Evolutionary conservation across 2,113 vertebrate genomes (phyloP).

Genomic region (Oriolus oriolus): DNA sequence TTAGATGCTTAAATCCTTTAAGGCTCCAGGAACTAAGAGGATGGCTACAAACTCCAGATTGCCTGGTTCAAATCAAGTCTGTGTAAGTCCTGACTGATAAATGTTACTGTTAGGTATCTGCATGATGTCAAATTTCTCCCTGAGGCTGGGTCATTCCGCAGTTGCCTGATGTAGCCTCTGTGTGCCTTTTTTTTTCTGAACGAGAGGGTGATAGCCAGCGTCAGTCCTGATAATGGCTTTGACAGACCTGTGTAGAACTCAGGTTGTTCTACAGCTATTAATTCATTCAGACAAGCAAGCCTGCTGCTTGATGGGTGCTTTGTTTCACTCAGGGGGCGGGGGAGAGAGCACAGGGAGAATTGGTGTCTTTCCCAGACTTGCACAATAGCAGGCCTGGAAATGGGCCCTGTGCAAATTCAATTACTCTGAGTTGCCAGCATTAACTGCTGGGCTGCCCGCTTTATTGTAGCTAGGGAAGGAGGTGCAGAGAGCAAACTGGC

Average conservation of each 20-base stretch:
- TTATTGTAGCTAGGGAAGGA: neutral
- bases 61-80: neutral
- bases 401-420: neutral
- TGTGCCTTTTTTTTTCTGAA: neutral
- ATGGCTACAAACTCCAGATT: neutral
- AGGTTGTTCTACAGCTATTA: neutral
- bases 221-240: neutral
- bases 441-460: neutral
- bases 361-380: slow-evolving; percentile 31
- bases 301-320: neutral
- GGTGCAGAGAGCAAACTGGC: neutral
- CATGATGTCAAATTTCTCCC: neutral
- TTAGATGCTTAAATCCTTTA: neutral
- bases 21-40: neutral
- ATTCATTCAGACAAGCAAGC: neutral
- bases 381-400: neutral
- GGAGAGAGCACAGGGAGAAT: neutral
- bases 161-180: neutral
- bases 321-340: neutral
- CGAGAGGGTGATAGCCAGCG: neutral
- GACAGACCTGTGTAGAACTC: neutral
- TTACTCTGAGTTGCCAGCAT: neutral
- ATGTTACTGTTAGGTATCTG: neutral
- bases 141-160: neutral
- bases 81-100: neutral